Evolutionary conservation across 2,113 vertebrate genomes (phyloP), one percentile per base, ranked within the genome.

Genomic region (Tetrao urogallus): DNA sequence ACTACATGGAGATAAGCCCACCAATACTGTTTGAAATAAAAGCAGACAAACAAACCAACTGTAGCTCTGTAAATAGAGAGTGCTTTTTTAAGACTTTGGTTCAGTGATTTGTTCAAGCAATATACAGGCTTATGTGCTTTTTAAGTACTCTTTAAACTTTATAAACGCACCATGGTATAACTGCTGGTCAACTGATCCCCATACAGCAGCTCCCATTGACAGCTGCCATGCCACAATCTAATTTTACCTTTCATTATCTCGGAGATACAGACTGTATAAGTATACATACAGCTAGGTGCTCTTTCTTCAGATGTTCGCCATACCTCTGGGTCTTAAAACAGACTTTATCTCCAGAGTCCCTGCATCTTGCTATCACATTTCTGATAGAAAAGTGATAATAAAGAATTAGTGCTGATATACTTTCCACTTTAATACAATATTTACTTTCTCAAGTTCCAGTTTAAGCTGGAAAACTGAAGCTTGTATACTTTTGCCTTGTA

Each of bases 61-160:
- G 25, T 34, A 60, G 42, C 38, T 89, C 86, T 65, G n/a, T 4
- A 71, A 52, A 71, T 20, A 76, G 22, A 43, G 15, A 8, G 12
- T 25, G 45, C 14, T 77, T 34, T 38, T 1, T 0, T 7, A 50
- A 58, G 16, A 63, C 71, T 79, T 42, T 8, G 4, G 12, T 1
- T 32, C 60, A 56, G 14, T 38, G 21, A 11, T 16, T 22, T 20
- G 10, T 63, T 81, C 66, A 28, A 57, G 67, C 38, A 42, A 78
- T 13, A 5, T 15, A 11, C 2, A 58, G 38, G 3, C 63, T 48
- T 67, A 40, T 42, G 27, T 19, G 15, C 5, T 83, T 88, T 69
- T 64, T 3, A 54, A 79, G n/a, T 4, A 60, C 18, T 79, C 74
- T 25, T 28, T 11, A 63, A 89, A 16, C 25, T 73, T 72, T 82